Evolutionary conservation across 2,113 vertebrate genomes (phyloP), one percentile per base, ranked within the genome.

Genomic region (Channa argus): DNA sequence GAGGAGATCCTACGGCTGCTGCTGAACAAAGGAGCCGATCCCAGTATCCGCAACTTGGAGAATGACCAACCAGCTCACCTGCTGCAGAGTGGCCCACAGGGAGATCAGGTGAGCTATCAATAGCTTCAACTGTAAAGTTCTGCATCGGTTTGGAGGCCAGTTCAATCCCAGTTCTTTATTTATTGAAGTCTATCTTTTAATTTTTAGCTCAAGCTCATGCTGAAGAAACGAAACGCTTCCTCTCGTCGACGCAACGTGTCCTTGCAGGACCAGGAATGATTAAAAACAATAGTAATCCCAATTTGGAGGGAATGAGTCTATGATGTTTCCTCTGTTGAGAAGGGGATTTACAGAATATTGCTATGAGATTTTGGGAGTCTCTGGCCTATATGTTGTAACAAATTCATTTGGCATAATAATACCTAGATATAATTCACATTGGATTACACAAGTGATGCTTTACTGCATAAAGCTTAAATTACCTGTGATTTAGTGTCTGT

Each of bases 31-130:
- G 96, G 96, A 38, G 96, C 95, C 0, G 96, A 98, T 80, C 95
- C 96, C 7, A 95, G 96, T 1, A 90, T 95, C 65, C 95, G 96
- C 62, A 98, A 97, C 90, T 92, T 97, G 92, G 96, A 98, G 85
- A 97, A 98, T 0, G 95, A 96, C 77, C 96, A 97, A 83, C 94
- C 96, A 0, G 92, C 95, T 9, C 96, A 97, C 82, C 90, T 98
- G 72, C 93, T 98, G 83, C 94, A 96, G 79, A 92, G 94, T 0
- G 96, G 95, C 24, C 90, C 82, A 12, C 89, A 81, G 45, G 94
- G 94, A 12, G 96, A 97, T 11, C 92, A 94, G 93, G 96, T 97
- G 77, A 92, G 90, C 15, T 3, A 12, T 15, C 5, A 5, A 0
- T 34, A 55, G 6, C 34, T 33, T 39, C 14, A 8, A 63, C 10